phyloP scores from a whole-genome alignment of 2,888 invertebrate species.

The Barypeithes pellucidus region DNA sequence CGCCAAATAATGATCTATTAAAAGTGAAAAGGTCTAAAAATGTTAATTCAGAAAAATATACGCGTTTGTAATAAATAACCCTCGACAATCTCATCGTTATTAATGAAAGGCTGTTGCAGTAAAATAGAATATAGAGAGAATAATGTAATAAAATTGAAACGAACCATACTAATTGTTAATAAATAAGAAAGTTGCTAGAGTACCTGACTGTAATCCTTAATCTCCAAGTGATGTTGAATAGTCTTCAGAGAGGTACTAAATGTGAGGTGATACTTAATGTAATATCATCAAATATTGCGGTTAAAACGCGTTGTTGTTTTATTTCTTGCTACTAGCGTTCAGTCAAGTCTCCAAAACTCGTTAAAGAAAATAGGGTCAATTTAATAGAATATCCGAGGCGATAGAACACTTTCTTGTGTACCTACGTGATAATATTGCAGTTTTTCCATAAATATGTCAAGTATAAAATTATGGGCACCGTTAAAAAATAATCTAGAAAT shows the following conservation, averaged over 20 bases:
- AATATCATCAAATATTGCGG: slow-evolving; percentile 6
- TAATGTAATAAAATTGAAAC: background rate
- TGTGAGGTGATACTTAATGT: slow-evolving; percentile 7
- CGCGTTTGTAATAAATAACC: too few relatives aligned
- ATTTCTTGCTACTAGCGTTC: slow-evolving; percentile 2
- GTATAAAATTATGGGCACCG: background rate
- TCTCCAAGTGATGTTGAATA: slow-evolving; percentile 13
- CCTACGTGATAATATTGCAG: background rate
- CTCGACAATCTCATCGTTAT: too few relatives aligned
- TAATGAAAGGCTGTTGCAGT: background rate
- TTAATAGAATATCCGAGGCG: too few relatives aligned
- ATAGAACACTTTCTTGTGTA: too few relatives aligned
- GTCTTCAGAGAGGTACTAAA: slow-evolving; percentile 19
- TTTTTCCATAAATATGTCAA: too few relatives aligned
- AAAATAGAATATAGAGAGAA: background rate
- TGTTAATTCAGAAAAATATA: too few relatives aligned
- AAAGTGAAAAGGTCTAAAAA: too few relatives aligned
- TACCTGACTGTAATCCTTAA: slow-evolving; percentile 31
- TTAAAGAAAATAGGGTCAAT: too few relatives aligned
- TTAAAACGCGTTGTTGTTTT: slow-evolving; percentile 2
- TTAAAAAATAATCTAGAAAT: background rate
- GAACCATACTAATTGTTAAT: background rate
- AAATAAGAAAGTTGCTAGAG: slow-evolving; percentile 15
- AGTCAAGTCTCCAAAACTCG: too few relatives aligned
- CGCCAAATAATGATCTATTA: too few relatives aligned